A percentile compares a stretch with the other conserved stretches of the same genome.
phyloP scores from a whole-genome alignment of 2,113 vertebrate species.

The Syngnathoides biaculeatus region DNA sequence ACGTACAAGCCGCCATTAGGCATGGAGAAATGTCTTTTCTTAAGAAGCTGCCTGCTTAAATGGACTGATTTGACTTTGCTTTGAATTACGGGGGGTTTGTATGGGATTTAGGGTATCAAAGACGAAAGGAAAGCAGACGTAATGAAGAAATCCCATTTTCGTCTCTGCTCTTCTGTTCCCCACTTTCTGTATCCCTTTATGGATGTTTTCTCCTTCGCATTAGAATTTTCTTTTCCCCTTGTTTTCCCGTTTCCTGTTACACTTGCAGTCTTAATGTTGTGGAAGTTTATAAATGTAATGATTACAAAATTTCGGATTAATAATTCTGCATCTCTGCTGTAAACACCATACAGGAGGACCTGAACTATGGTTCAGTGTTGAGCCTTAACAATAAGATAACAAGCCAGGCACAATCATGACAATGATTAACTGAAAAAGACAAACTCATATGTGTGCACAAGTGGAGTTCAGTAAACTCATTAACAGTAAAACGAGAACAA shows the following conservation, averaged over 20 bases:
- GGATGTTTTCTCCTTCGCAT: background rate
- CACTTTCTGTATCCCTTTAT: constrained; percentile 7
- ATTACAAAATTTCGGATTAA: background rate
- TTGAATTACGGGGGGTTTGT: constrained; percentile 38
- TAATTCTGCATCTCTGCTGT: background rate
- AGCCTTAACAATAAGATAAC: background rate
- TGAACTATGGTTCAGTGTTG: background rate
- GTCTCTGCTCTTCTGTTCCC: constrained; percentile 36
- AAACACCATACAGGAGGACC: background rate
- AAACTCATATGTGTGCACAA: background rate
- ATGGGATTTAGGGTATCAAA: constrained; percentile 50
- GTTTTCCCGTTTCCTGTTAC: background rate
- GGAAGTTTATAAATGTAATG: background rate
- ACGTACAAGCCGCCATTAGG: background rate
- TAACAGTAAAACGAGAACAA: too few relatives aligned
- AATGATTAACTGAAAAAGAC: background rate
- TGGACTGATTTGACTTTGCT: constrained; percentile 47
- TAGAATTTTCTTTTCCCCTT: too few relatives aligned
- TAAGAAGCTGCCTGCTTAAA: constrained; percentile 51
- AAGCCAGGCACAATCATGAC: background rate
- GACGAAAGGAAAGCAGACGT: constrained; percentile 42
- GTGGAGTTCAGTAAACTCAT: too few relatives aligned
- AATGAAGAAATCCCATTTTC: constrained; percentile 55
- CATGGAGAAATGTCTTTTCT: constrained; percentile 21
- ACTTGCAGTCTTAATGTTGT: background rate